Base-by-base conservation (phyloP, 2,888 invertebrate genomes). In the Harpalus rufipes region DNA sequence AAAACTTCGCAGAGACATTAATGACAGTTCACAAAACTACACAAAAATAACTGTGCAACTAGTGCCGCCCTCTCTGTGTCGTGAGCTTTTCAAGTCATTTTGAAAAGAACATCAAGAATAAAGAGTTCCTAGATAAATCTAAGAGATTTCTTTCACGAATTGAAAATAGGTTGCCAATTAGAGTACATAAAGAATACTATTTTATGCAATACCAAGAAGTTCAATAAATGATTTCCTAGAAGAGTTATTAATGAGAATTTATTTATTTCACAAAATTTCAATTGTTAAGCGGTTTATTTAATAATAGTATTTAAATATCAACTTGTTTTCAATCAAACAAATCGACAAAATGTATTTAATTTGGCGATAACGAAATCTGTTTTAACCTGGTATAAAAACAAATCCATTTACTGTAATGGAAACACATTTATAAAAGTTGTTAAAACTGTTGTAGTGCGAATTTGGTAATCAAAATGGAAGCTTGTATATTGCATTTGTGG, bases 341-440 rank as follows among this genome's bases (percentile, higher is more conserved):
- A 59, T 59, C 16, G 59, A 59, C 59, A 14, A 59, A 59, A 59
- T 59, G 59, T 16, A 18, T 59, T 59, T 59, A 59, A 59, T 59
- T 59, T 59, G 16, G 6, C 14, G 59, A 14, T 59, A 59, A 59
- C 18, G 16, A 59, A 59, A 16, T 59, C 16, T 16, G 18, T 59
- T 59, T 59, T 59, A 59, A 59, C 59, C 16, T 59, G 14, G 14
- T 16, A 1, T 59, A 16, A 16, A 59, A 59, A 59, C 59, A 59
- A 59, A 59, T 59, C 14, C 7, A 16, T 59, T 59, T 16, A 14
- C 18, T 59, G 59, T 14, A 59, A 59, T 59, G 18, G 16, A 14
- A 59, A 59, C 59, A 59, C 16, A 14, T 59, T 59, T 59, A n/a
- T 10, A 56, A 56, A 32, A 0, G 32, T 32, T 51, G 44, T 59